phyloP scores from a whole-genome alignment of 2,113 vertebrate species.

The Oceanites oceanicus region DNA sequence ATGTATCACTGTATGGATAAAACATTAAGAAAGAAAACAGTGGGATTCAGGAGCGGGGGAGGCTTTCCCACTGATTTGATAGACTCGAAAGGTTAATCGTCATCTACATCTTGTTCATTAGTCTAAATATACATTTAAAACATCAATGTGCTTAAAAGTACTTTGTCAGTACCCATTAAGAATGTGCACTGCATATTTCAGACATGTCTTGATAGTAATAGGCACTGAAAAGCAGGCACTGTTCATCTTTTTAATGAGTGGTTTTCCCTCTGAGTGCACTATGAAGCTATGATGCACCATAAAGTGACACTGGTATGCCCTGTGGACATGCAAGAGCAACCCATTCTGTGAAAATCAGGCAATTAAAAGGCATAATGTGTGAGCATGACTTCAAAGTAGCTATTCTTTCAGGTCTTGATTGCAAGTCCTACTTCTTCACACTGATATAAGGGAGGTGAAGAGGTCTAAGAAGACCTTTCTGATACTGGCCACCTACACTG shows the following conservation, averaged over 20 bases:
- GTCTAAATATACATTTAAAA: slow-evolving; percentile 50
- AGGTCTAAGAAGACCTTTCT: neutral
- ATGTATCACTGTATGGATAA: neutral
- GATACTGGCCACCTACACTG: neutral
- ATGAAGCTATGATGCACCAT: slow-evolving; percentile 32
- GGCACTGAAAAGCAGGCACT: neutral
- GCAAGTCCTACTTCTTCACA: neutral
- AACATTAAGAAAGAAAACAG: slow-evolving; percentile 24
- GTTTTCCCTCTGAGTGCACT: slow-evolving; percentile 37
- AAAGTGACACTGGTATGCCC: slow-evolving; percentile 46
- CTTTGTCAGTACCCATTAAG: slow-evolving; percentile 55
- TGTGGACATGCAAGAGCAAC: slow-evolving; percentile 8
- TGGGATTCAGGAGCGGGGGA: neutral
- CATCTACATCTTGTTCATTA: slow-evolving; percentile 47
- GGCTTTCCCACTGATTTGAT: slow-evolving; percentile 17
- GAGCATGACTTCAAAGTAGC: neutral
- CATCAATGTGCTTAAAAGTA: slow-evolving; percentile 26
- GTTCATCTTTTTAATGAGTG: slow-evolving; percentile 58
- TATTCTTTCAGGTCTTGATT: neutral
- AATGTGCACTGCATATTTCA: slow-evolving; percentile 56
- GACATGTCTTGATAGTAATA: slow-evolving; percentile 35
- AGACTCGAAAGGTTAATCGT: slow-evolving; percentile 52
- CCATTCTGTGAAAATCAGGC: slow-evolving; percentile 20
- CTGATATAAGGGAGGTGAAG: neutral
- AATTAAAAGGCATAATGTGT: slow-evolving; percentile 2